Base-by-base conservation (phyloP, 2,888 invertebrate species). In the Dascillus cervinus region DNA sequence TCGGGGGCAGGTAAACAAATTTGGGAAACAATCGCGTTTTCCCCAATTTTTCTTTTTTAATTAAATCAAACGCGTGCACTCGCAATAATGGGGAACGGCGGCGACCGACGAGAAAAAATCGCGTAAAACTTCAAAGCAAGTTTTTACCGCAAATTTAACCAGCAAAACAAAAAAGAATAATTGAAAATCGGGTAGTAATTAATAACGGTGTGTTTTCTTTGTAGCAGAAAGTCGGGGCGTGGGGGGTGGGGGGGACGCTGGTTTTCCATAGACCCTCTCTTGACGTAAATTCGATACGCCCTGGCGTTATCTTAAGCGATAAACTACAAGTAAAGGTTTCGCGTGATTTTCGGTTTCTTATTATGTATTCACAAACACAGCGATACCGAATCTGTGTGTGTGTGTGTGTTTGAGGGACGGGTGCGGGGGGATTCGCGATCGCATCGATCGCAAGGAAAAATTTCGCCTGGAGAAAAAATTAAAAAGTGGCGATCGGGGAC, bases 221-320 rank as follows among this genome's bases (percentile, higher is more conserved):
- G 38, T 39, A 39, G 34, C 38, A 34, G 29, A 34, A 34, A n/a
- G n/a, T n/a, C 29, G 14, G 23, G 23, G 22, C n/a, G 11, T 11
- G 23, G 23, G 17, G 17, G 23, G 23, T 23, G 13, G n/a, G n/a
- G n/a, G n/a, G n/a, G n/a, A n/a, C n/a, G n/a, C n/a, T 32, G 36
- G 36, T 39, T 42, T 39, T 42, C 37, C 37, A 32, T 35, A 29
- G 31, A 33, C n/a, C n/a, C n/a, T 34, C 35, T 41, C 43, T 44
- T 46, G 46, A 46, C 43, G 41, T 39, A 47, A 43, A 47, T 42
- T 45, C 44, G 43, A 44, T 47, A 44, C 43, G 32, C n/a, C n/a
- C 34, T 34, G 42, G 40, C 42, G 44, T 45, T 45, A 45, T 45
- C 44, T 40, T 32, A 32, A 39, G 37, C 42, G 44, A 45, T 45